Percentiles rank a stretch among this genome's conserved stretches.
phyloP scores from a whole-genome alignment of 2,797 vertebrate genomes.

The Dendrocincla tyrannina region DNA sequence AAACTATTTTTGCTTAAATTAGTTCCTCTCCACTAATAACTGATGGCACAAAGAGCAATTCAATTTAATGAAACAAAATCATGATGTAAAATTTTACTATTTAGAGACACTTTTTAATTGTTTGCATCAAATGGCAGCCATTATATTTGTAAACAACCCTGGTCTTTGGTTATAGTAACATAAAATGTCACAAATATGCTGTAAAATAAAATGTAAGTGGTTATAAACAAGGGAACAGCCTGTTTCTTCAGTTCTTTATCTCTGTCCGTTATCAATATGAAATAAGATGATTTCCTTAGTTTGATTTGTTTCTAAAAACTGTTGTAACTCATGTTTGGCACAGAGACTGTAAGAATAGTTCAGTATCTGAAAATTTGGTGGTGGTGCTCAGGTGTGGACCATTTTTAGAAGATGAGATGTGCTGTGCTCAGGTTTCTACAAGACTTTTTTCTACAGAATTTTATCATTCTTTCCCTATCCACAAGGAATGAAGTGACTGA shows the following conservation, averaged over 20 bases:
- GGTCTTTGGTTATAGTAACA: conserved; percentile 73
- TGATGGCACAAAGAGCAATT: conserved; percentile 66
- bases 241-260: conserved; percentile 6
- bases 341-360: background rate
- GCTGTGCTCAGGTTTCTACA: background rate
- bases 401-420: background rate
- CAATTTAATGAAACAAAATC: conserved; percentile 70
- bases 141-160: conserved; percentile 79
- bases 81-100: conserved; percentile 80
- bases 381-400: background rate
- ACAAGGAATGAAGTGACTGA: background rate
- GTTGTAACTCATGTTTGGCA: background rate
- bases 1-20: conserved; percentile 78
- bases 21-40: conserved; percentile 64
- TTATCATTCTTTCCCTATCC: rapidly evolving
- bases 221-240: conserved; percentile 65
- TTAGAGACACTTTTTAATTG: conserved; percentile 76
- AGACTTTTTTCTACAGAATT: background rate
- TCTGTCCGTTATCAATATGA: background rate
- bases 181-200: conserved; percentile 76
- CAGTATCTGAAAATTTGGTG: background rate
- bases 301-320: background rate
- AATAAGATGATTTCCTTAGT: background rate
- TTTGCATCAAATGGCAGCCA: conserved; percentile 75
- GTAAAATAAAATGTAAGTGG: conserved; percentile 81